Conservation (phyloP, 2,113 vertebrate genomes). For the Sinocyclocheilus rhinocerous region DNA sequence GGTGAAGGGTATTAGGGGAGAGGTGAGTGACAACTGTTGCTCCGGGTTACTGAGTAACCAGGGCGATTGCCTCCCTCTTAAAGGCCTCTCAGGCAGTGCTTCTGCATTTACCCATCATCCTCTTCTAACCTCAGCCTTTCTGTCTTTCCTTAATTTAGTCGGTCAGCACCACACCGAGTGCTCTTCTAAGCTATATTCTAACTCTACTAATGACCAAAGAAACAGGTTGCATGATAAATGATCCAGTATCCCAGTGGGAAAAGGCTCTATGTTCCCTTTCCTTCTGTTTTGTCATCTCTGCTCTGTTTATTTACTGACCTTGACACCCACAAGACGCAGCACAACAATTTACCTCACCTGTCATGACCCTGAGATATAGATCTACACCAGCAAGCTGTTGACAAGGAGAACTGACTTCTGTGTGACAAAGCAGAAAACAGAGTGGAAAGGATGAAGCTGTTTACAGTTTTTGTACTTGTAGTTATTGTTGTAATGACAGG, state of each 20-base stretch:
- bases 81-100: conserved; percentile 53
- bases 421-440: too few relatives aligned
- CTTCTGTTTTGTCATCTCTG: not conserved
- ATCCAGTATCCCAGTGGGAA: not conserved
- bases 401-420: too few relatives aligned
- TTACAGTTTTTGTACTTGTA: too few relatives aligned
- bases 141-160: not conserved
- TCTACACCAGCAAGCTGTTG: too few relatives aligned
- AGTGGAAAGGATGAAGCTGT: too few relatives aligned
- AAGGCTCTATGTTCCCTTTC: not conserved
- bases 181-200: not conserved
- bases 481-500: too few relatives aligned
- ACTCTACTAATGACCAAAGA: not conserved
- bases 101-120: conserved; percentile 49
- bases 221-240: not conserved
- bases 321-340: not conserved
- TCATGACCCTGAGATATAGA: not conserved
- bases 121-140: conserved; percentile 11
- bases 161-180: not conserved
- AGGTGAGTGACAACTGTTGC: conserved; percentile 71
- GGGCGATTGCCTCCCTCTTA: conserved; percentile 56
- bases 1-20: conserved; percentile 78
- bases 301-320: not conserved
- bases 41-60: conserved; percentile 77
- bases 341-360: not conserved